Evolutionary conservation across 2,113 vertebrate genomes (phyloP).

Genomic region (Apistogramma diplotaenia): DNA sequence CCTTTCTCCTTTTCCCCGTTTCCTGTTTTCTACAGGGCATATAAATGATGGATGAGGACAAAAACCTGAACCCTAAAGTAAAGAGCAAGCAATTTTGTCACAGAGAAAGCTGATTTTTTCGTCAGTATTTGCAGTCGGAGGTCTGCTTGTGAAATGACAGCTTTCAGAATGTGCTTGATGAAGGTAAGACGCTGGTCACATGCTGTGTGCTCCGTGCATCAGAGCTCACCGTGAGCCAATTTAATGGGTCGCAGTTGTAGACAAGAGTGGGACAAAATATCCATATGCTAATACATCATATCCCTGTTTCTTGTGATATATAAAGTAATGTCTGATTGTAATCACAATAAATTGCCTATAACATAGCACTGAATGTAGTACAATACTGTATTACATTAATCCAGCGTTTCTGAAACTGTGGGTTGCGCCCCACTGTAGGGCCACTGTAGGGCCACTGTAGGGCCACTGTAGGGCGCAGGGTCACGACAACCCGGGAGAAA

Average conservation of each 20-base stretch:
- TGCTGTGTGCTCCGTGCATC: background rate
- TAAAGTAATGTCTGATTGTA: background rate
- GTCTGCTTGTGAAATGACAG: constrained; percentile 46
- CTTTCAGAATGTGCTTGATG: background rate
- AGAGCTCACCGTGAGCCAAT: background rate
- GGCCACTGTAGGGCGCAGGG: too few species aligned
- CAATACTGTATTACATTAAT: background rate
- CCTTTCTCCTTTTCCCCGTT: constrained; percentile 72
- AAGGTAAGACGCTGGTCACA: constrained; percentile 6
- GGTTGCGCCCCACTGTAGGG: too few species aligned
- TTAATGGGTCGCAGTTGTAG: background rate
- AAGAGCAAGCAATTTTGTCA: constrained; percentile 76
- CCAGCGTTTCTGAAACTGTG: too few species aligned
- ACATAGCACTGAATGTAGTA: background rate
- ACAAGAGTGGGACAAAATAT: background rate
- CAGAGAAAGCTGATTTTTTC: constrained; percentile 79
- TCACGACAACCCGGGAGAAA: too few species aligned
- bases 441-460: too few species aligned
- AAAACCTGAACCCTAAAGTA: constrained; percentile 86
- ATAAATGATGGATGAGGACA: constrained; percentile 91
- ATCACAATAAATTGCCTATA: background rate
- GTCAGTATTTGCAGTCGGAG: constrained; percentile 13
- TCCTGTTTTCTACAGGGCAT: constrained; percentile 76
- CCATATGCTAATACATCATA: background rate
- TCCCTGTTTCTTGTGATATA: background rate